Evolutionary conservation across 2,113 vertebrate genomes (phyloP).

Genomic region (Numenius arquata): DNA sequence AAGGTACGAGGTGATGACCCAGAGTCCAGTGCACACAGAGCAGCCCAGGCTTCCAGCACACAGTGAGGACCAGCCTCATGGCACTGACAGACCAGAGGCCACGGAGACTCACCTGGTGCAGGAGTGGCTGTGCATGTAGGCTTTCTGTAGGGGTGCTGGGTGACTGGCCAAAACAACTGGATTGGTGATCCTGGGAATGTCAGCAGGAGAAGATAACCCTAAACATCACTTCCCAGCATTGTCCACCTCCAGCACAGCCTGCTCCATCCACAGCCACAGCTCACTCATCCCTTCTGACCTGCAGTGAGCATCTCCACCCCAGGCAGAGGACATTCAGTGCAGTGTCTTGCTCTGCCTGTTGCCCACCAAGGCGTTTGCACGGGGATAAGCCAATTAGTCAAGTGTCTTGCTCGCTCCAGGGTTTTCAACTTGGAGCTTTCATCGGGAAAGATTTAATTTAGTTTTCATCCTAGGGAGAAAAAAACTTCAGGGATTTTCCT

Average conservation of each 20-base stretch:
- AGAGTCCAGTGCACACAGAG: rapidly evolving
- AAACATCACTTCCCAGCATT: background rate
- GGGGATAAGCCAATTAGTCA: background rate
- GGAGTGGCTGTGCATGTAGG: background rate
- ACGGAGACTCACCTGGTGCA: background rate
- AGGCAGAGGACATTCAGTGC: background rate
- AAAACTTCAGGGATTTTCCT: background rate
- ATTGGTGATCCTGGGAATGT: background rate
- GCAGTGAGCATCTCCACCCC: background rate
- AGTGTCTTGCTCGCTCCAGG: background rate
- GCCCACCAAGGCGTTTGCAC: background rate
- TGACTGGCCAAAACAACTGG: background rate
- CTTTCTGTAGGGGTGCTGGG: background rate
- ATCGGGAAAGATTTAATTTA: background rate
- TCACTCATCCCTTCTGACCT: background rate
- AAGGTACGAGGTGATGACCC: background rate
- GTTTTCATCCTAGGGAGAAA: background rate
- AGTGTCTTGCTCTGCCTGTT: background rate
- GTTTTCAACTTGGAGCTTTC: background rate
- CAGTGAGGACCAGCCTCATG: background rate
- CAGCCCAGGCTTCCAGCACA: background rate
- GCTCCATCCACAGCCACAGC: background rate
- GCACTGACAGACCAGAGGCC: background rate
- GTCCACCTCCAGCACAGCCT: background rate
- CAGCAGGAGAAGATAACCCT: background rate